Evolutionary conservation across 2,797 vertebrate species (phyloP).

Genomic region (Pteropus rufus): DNA sequence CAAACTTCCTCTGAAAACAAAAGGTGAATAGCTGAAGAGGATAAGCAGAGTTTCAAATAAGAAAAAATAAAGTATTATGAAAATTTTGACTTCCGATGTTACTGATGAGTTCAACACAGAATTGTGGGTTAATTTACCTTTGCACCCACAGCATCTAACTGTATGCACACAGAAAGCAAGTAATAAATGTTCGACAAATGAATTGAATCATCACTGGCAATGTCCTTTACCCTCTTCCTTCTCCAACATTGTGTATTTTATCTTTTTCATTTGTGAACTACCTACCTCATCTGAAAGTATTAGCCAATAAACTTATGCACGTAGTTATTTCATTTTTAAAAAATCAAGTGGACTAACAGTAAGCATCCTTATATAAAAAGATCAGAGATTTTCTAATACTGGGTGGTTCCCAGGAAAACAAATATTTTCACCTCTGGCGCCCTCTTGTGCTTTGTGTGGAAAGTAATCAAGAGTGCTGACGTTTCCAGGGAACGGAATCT

Average conservation of each 20-base stretch:
- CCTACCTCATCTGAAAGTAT: background rate
- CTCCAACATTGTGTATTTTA: background rate
- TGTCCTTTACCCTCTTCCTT: background rate
- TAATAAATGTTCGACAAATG: background rate
- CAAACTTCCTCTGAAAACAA: background rate
- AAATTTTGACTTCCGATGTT: background rate
- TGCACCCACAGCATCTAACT: background rate
- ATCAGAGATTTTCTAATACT: background rate
- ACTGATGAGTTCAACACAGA: background rate
- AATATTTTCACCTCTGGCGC: conserved; percentile 6
- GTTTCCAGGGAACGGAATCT: background rate
- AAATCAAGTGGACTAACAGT: background rate
- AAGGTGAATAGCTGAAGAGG: background rate
- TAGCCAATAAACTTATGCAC: background rate
- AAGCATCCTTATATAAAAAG: background rate
- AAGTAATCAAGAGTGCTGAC: background rate
- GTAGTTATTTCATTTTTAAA: background rate
- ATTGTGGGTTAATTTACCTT: background rate
- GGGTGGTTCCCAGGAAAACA: background rate
- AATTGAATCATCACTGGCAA: background rate
- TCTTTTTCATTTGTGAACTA: background rate
- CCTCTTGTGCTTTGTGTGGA: conserved; percentile 54
- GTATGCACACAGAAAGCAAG: background rate
- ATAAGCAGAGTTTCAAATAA: background rate
- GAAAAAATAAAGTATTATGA: background rate